These are phyloP conservation scores for Scaptomyza caliginosa DNA, from an alignment of 2,888 invertebrate species.

Conservation along the genomic window DNA sequence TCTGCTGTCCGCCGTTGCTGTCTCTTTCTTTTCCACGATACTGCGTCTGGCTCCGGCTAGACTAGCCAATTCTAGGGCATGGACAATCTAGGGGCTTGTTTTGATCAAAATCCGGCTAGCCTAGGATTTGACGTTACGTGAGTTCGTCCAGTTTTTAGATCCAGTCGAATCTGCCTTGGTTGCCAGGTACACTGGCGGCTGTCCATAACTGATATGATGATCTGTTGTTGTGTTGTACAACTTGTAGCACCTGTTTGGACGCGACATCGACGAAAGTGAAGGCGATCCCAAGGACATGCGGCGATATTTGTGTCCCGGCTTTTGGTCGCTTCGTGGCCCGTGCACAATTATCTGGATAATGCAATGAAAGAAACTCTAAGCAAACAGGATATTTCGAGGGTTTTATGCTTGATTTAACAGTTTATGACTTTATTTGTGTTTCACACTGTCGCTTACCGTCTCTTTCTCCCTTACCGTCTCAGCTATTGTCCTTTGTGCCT, in stretches of 20 bases:
- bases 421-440: conserved; percentile 72
- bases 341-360: conserved; percentile 64
- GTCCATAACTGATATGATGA: conserved; percentile 57
- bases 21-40: conserved; percentile 13
- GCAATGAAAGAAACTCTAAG: conserved; percentile 60
- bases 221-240: conserved; percentile 57
- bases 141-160: conserved; percentile 30
- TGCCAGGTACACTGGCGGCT: conserved; percentile 46
- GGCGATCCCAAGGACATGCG: conserved; percentile 41
- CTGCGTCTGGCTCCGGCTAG: conserved; percentile 44
- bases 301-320: conserved; percentile 47
- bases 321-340: conserved; percentile 46
- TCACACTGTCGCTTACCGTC: conserved; percentile 12
- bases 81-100: conserved; percentile 71
- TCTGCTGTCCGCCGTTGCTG: conserved; percentile 19
- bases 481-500: conserved; percentile 8
- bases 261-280: conserved; percentile 59
- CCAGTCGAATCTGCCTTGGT: conserved; percentile 6
- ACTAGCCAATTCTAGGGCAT: conserved; percentile 58
- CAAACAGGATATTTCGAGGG: conserved; percentile 72
- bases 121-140: conserved; percentile 64
- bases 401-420: conserved; percentile 73
- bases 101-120: conserved; percentile 70
- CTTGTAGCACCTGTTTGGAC: conserved; percentile 68
- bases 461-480: conserved; percentile 4